Percentiles rank a stretch among this genome's conserved stretches.
phyloP scores from a whole-genome alignment of 2,888 invertebrate genomes.

The Lepas anatifera region DNA sequence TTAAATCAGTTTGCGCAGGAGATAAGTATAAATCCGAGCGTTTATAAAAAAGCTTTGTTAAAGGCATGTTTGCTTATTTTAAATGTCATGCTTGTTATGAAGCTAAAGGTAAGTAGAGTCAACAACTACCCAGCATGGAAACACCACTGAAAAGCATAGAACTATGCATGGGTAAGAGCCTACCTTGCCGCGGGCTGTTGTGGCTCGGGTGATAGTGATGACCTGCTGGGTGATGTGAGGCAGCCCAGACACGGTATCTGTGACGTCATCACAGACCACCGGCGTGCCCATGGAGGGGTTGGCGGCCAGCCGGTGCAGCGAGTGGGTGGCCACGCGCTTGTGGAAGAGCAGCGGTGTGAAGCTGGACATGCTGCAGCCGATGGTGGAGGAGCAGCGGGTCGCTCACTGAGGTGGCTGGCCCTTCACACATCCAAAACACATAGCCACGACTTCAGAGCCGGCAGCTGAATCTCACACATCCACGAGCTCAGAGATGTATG shows the following conservation, averaged over 20 bases:
- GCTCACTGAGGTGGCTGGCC: not conserved
- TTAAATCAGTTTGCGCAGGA: too few relatives aligned
- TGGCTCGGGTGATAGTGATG: slow-evolving; percentile 14
- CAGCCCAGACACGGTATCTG: slow-evolving; percentile 19
- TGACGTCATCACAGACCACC: slow-evolving; percentile 19
- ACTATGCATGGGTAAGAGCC: too few relatives aligned
- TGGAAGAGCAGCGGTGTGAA: slow-evolving; percentile 23
- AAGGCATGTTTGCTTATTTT: too few relatives aligned
- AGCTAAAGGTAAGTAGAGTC: too few relatives aligned
- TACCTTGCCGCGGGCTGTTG: not conserved
- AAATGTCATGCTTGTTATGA: too few relatives aligned
- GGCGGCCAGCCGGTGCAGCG: not conserved
- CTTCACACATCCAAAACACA: not conserved
- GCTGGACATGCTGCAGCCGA: slow-evolving; percentile 19
- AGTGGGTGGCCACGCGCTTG: slow-evolving; percentile 17
- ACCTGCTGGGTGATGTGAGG: slow-evolving; percentile 22
- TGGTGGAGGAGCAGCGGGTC: not conserved
- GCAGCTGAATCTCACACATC: too few relatives aligned
- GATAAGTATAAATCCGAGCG: too few relatives aligned
- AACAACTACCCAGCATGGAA: too few relatives aligned
- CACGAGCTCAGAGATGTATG: too few relatives aligned
- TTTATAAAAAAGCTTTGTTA: too few relatives aligned
- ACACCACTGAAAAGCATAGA: too few relatives aligned
- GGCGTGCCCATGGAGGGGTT: not conserved
- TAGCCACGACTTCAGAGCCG: too few relatives aligned